phyloP scores from a whole-genome alignment of 2,888 invertebrate species.

The Iselma pallidipennis region DNA sequence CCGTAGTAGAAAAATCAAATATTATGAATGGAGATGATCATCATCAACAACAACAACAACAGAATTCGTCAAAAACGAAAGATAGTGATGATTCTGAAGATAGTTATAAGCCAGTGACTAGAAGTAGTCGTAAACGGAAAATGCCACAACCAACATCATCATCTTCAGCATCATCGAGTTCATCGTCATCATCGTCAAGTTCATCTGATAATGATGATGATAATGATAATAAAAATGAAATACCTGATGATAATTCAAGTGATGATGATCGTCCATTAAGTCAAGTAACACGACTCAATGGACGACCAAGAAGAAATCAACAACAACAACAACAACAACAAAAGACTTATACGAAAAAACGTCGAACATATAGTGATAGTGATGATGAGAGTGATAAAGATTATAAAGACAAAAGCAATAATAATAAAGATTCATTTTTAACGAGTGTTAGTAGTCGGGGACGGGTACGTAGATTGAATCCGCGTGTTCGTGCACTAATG shows the following conservation, averaged over 20 bases:
- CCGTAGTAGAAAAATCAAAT: conserved; percentile 28
- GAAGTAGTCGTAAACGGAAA: conserved; percentile 12
- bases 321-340: too few species aligned
- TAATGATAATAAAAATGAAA: conserved; percentile 27
- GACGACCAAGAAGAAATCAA: conserved; percentile 46
- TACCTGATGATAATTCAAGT: conserved; percentile 23
- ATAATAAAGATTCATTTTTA: conserved; percentile 41
- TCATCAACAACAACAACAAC: conserved; percentile 30
- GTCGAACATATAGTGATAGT: conserved; percentile 20
- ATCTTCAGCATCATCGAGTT: not conserved
- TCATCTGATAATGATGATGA: not conserved
- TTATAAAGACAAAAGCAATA: too few species aligned
- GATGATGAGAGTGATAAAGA: conserved; percentile 37
- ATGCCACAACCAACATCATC: not conserved
- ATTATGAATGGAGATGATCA: conserved; percentile 40
- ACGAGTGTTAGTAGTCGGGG: conserved; percentile 76
- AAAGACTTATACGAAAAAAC: conserved; percentile 18
- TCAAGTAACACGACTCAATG: conserved; percentile 51
- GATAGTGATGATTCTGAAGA: conserved; percentile 22
- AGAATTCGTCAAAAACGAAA: conserved; percentile 26
- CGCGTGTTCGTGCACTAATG: conserved; percentile 69
- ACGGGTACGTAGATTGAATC: conserved; percentile 79
- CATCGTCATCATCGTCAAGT: not conserved
- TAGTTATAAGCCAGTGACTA: conserved; percentile 11
- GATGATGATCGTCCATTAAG: conserved; percentile 40